Conservation (phyloP, 2,797 vertebrate genomes). For the Petrocephalus sullivani region DNA sequence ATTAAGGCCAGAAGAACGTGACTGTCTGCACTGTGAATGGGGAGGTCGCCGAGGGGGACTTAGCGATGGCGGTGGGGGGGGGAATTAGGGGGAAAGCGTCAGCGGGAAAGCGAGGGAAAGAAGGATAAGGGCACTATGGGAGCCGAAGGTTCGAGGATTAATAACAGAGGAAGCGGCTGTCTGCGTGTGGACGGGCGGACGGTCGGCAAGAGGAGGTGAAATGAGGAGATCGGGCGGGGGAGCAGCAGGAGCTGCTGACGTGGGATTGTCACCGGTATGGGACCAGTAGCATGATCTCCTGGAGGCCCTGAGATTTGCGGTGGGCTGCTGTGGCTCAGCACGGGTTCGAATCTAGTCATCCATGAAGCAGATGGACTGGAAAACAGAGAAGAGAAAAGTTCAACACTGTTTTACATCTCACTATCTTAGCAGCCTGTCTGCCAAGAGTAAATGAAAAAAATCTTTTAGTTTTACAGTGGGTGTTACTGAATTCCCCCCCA, state of each 20-base stretch:
- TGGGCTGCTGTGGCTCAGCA: neutral
- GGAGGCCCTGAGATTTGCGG: neutral
- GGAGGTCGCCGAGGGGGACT: conserved; percentile 35
- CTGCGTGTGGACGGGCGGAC: neutral
- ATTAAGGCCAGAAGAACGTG: conserved; percentile 58
- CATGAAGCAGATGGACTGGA: neutral
- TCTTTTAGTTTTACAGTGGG: neutral
- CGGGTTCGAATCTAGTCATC: neutral
- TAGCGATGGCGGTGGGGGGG: neutral
- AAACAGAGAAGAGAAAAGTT: neutral
- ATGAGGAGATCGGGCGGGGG: neutral
- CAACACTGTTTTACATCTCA: neutral
- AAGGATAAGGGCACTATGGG: conserved; percentile 9
- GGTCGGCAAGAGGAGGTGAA: neutral
- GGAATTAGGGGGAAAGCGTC: conserved; percentile 35
- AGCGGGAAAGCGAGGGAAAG: conserved; percentile 32
- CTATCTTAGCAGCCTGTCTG: neutral
- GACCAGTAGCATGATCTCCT: neutral
- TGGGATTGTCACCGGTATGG: neutral
- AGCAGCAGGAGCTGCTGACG: neutral
- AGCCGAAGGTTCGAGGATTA: conserved; percentile 22
- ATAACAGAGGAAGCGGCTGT: neutral
- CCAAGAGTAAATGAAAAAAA: neutral
- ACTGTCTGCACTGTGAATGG: conserved; percentile 52
- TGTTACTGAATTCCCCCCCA: neutral